Base-by-base conservation (phyloP, 2,888 invertebrate genomes). In the Eledona agricola region DNA sequence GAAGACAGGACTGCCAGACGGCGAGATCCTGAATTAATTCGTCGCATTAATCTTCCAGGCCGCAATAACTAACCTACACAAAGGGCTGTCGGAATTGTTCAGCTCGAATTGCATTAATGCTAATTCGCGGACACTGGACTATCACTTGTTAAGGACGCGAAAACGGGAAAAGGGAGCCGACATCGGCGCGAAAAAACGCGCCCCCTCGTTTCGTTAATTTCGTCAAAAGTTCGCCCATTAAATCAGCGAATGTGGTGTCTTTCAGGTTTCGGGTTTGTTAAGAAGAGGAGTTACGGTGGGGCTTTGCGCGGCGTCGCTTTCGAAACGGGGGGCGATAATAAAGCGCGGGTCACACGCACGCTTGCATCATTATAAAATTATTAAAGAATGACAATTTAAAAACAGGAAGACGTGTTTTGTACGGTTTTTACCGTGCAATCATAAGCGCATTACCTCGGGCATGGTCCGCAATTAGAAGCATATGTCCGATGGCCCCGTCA, bases 381-480 rank as follows among this genome's bases (percentile, higher is more conserved):
- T 74, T 71, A 72, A 73, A 74, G 75, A 74, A 75, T 74, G 75
- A 75, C 74, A 73, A 75, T 74, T 73, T 70, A 70, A 72, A 70
- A 74, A 74, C 75, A 75, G 75, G 75, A 76, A 75, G 74, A 74
- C 69, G 72, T 72, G 72, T 74, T 73, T 75, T 73, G 73, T 75
- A 73, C 71, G 73, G 72, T 75, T 75, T 75, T 76, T 75, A 75
- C 72, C 70, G 66, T 74, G 73, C 72, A 75, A 75, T 71, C 70
- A 71, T 70, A 69, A 69, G 63, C 66, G 58, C 70, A 70, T 70
- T 70, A 70, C 60, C 57, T 53, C 57, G 22, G 65, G 67, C 73
- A 69, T 72, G 71, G 69, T 69, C 60, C 67, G 67, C 71, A 75
- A 75, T 75, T 75, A 74, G 69, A 70, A 72, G 60, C 75, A 74